Conservation (phyloP, 2,113 vertebrate species). For the Odocoileus virginianus region DNA sequence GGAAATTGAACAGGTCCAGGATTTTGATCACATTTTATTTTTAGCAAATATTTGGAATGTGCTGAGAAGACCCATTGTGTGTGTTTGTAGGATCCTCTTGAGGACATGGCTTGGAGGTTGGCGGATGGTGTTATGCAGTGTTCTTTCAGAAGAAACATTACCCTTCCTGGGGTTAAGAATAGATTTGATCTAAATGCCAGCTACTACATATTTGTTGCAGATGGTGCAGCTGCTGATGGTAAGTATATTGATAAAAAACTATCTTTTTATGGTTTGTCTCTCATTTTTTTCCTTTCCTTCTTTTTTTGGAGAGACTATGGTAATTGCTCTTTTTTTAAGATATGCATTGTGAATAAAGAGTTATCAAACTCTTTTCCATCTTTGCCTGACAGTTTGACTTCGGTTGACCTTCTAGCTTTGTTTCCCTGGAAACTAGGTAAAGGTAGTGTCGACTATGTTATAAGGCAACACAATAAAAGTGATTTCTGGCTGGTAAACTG, state of each 20-base stretch:
- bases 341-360: neutral
- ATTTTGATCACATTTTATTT: neutral
- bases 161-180: slow-evolving; percentile 67
- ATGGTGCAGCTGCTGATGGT: slow-evolving; percentile 83
- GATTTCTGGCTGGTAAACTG: neutral
- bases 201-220: slow-evolving; percentile 89
- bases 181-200: slow-evolving; percentile 83
- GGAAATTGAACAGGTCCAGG: neutral
- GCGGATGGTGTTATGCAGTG: slow-evolving; percentile 86
- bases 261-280: neutral
- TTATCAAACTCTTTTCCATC: neutral
- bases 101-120: slow-evolving; percentile 83
- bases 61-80: neutral
- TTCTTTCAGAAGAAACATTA: slow-evolving; percentile 84
- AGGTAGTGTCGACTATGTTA: neutral
- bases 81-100: slow-evolving; percentile 80
- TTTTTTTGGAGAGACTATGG: neutral
- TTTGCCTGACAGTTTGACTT: neutral
- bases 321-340: neutral
- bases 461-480: neutral
- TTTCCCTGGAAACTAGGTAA: neutral
- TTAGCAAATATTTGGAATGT: slow-evolving; percentile 19
- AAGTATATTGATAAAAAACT: slow-evolving; percentile 23
- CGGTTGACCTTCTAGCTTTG: neutral
- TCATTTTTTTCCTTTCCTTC: neutral